Evolutionary conservation across 2,888 invertebrate species (phyloP).

Genomic region (Gnatocerus cornutus): DNA sequence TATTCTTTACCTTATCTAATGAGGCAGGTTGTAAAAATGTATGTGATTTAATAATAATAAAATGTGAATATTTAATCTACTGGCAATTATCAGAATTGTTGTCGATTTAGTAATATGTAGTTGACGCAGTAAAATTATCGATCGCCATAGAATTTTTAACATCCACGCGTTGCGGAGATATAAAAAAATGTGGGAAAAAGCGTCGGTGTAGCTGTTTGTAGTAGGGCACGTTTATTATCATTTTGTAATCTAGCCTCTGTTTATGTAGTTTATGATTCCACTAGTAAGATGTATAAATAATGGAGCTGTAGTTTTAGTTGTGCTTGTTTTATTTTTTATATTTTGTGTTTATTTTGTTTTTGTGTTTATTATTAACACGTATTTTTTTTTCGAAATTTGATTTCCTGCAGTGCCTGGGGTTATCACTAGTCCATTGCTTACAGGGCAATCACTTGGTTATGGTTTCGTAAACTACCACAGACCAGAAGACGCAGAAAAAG

Average conservation of each 20-base stretch:
- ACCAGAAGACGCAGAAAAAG: conserved; percentile 98
- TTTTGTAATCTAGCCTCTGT: conserved; percentile 17
- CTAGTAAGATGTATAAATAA: conserved; percentile 6
- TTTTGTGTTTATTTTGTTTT: conserved; percentile 46
- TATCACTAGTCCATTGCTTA: conserved; percentile 72
- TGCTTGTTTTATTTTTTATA: conserved; percentile 20
- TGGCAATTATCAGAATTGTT: conserved; percentile 11
- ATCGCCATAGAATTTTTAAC: conserved; percentile 2
- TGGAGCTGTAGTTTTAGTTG: not conserved
- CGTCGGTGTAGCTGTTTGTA: conserved; percentile 10
- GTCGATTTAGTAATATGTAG: not conserved
- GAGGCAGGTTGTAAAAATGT: conserved; percentile 27
- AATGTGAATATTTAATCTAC: conserved; percentile 30
- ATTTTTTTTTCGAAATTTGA: conserved; percentile 61
- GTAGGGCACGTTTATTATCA: conserved; percentile 22
- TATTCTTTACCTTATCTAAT: conserved; percentile 23
- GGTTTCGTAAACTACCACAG: conserved; percentile 99
- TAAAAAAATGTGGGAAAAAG: conserved; percentile 6
- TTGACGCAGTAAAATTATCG: not conserved
- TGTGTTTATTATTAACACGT: conserved; percentile 63
- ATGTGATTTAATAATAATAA: conserved; percentile 34
- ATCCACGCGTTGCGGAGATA: not conserved
- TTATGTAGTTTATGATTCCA: conserved; percentile 23
- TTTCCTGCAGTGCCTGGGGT: conserved; percentile 70
- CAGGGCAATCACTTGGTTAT: conserved; percentile 99